Percentiles rank a stretch among this genome's conserved stretches.
Conservation (phyloP, 1,140 invertebrate species). For the Psix sp. region DNA sequence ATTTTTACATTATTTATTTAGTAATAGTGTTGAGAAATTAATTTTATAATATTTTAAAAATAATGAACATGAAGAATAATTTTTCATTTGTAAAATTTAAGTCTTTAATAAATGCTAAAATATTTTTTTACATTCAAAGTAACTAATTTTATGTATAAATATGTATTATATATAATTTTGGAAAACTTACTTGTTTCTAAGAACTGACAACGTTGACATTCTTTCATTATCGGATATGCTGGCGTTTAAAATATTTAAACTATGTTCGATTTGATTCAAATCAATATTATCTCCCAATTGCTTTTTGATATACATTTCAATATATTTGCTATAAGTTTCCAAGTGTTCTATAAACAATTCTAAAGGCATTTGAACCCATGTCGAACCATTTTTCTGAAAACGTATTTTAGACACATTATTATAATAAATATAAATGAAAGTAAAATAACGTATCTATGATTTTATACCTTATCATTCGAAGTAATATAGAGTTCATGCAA, state of each 20-base stretch:
- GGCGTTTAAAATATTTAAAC: slow-evolving; percentile 47
- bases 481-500: no score
- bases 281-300: slow-evolving; percentile 60
- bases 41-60: no score
- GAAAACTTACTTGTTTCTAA: slow-evolving; percentile 64
- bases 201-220: slow-evolving; percentile 58
- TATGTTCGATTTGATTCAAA: slow-evolving; percentile 45
- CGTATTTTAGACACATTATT: no score
- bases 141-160: not conserved
- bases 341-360: slow-evolving; percentile 69
- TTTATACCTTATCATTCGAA: no score
- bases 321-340: slow-evolving; percentile 67
- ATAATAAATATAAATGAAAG: no score
- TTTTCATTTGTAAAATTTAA: no score
- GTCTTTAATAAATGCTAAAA: no score
- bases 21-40: no score
- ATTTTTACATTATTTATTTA: no score
- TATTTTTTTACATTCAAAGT: not conserved
- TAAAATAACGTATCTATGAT: no score
- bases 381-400: slow-evolving; percentile 63
- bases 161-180: not conserved
- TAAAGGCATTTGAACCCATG: slow-evolving; percentile 71
- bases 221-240: slow-evolving; percentile 61
- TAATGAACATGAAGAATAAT: no score
- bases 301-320: slow-evolving; percentile 65